A percentile compares a stretch with the other conserved stretches of the same genome.
Evolutionary conservation across 2,888 invertebrate genomes (phyloP).

Genomic region (Eucera pruinosa): DNA sequence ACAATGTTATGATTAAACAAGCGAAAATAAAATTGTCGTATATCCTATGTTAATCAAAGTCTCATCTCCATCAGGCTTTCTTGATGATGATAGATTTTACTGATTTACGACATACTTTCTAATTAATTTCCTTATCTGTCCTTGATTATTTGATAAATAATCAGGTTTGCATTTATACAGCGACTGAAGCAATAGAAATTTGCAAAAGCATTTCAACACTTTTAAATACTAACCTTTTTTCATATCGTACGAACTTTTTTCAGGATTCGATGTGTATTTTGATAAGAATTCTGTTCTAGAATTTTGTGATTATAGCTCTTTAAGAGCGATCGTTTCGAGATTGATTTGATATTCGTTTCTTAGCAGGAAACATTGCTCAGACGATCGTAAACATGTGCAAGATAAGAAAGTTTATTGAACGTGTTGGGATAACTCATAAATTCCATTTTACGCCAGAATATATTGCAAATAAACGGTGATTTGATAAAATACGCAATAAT

Average conservation of each 20-base stretch:
- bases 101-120: not conserved
- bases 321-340: slow-evolving; percentile 88
- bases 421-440: slow-evolving; percentile 32
- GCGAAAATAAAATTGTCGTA: not conserved
- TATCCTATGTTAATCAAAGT: not conserved
- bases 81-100: not conserved
- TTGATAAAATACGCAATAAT: slow-evolving; percentile 24
- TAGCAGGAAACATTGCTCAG: slow-evolving; percentile 79
- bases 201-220: not conserved
- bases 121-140: slow-evolving; percentile 5
- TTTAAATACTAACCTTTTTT: not conserved
- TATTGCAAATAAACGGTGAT: slow-evolving; percentile 40
- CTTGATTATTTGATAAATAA: not conserved
- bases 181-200: not conserved
- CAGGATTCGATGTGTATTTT: slow-evolving; percentile 84
- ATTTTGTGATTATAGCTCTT: slow-evolving; percentile 88
- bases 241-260: slow-evolving; percentile 68
- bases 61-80: not conserved
- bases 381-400: slow-evolving; percentile 74
- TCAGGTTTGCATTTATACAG: not conserved
- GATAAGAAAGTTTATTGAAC: slow-evolving; percentile 63
- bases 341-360: slow-evolving; percentile 85
- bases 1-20: not conserved
- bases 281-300: slow-evolving; percentile 88
- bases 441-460: slow-evolving; percentile 30